Conservation (phyloP, 2,888 invertebrate species). For the Drosophila mimetica region DNA sequence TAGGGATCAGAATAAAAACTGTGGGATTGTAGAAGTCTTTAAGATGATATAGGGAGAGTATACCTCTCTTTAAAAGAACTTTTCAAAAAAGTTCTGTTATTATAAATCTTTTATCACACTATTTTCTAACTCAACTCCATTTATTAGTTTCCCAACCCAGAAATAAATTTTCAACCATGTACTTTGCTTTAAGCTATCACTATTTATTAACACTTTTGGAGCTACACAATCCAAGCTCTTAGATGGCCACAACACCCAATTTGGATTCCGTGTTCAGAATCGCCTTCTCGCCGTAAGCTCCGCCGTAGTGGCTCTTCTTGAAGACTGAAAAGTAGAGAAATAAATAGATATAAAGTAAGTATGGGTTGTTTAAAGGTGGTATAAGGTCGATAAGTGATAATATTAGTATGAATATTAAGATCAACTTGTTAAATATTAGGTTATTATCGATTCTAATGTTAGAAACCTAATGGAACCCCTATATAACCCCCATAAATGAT, state of each 20-base stretch:
- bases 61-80: too few relatives aligned
- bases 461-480: too few relatives aligned
- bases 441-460: too few relatives aligned
- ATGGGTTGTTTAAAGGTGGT: not conserved
- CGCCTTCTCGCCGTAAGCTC: slow-evolving; percentile 54
- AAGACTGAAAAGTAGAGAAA: slow-evolving; percentile 61
- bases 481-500: too few relatives aligned
- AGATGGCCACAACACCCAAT: slow-evolving; percentile 70
- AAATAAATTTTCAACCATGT: not conserved
- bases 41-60: too few relatives aligned
- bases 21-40: not conserved
- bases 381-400: not conserved
- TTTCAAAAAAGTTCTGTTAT: too few relatives aligned
- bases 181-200: slow-evolving; percentile 64
- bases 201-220: slow-evolving; percentile 67
- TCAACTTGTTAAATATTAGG: too few relatives aligned
- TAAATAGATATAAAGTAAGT: slow-evolving; percentile 22
- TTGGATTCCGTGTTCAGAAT: slow-evolving; percentile 63
- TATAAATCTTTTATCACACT: too few relatives aligned
- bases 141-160: not conserved
- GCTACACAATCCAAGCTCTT: slow-evolving; percentile 41
- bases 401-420: not conserved
- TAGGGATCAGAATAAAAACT: not conserved
- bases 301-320: slow-evolving; percentile 65
- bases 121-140: not conserved